Evolutionary conservation across 2,113 vertebrate species (phyloP).

Genomic region (Murina feae): DNA sequence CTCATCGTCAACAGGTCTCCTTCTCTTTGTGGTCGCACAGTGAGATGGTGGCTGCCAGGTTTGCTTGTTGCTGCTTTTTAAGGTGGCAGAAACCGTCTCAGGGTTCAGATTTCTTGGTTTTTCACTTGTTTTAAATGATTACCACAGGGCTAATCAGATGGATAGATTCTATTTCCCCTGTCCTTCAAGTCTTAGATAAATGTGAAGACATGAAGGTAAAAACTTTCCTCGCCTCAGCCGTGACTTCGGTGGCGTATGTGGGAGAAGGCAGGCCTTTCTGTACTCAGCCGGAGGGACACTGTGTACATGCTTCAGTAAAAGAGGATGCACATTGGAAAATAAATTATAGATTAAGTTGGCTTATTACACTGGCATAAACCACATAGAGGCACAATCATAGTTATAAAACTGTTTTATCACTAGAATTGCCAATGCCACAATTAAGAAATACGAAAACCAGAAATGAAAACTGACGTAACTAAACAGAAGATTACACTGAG

Average conservation of each 20-base stretch:
- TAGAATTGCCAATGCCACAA: background rate
- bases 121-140: background rate
- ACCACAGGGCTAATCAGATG: background rate
- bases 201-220: background rate
- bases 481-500: background rate
- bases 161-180: background rate
- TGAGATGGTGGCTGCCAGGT: background rate
- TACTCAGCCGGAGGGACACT: background rate
- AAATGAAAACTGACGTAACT: background rate
- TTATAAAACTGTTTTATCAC: background rate
- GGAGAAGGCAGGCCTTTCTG: background rate
- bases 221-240: background rate
- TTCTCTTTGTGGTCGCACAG: background rate
- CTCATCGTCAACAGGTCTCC: background rate
- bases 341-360: background rate
- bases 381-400: background rate
- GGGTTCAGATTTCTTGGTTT: background rate
- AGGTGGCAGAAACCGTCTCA: background rate
- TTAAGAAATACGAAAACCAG: background rate
- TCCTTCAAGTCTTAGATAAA: background rate
- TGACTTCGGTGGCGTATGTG: background rate
- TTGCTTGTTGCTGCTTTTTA: background rate
- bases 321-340: background rate
- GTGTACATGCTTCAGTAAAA: background rate
- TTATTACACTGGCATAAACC: background rate